Percentiles rank a stretch among this genome's conserved stretches.
These are phyloP conservation scores for Catotricha subobsoleta DNA, from an alignment of 2,888 invertebrate genomes.

Conservation along the genomic window DNA sequence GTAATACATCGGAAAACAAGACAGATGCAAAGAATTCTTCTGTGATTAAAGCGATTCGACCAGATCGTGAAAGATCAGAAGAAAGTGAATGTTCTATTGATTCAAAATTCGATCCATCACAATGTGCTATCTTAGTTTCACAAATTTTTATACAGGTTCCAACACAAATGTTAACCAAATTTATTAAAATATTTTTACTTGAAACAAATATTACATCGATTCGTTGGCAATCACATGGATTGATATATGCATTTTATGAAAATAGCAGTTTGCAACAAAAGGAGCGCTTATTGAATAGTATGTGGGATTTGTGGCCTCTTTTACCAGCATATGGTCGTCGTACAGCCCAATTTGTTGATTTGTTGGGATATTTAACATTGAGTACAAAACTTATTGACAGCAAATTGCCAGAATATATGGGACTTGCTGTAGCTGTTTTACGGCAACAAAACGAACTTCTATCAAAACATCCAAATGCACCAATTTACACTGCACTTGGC, in stretches of 20 bases:
- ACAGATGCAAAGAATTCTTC: slow-evolving; percentile 7
- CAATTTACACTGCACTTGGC: slow-evolving; percentile 76
- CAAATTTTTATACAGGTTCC: slow-evolving; percentile 46
- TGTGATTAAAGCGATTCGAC: slow-evolving; percentile 28
- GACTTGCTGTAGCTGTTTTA: slow-evolving; percentile 69
- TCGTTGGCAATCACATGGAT: slow-evolving; percentile 88
- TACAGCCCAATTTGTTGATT: slow-evolving; percentile 91
- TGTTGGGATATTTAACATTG: slow-evolving; percentile 85
- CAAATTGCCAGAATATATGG: slow-evolving; percentile 55
- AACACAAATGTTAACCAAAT: slow-evolving; percentile 35
- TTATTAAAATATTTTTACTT: slow-evolving; percentile 76
- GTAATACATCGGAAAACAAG: slow-evolving; percentile 26
- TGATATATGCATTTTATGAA: slow-evolving; percentile 67
- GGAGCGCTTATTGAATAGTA: slow-evolving; percentile 55
- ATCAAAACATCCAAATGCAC: slow-evolving; percentile 84
- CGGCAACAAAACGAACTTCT: slow-evolving; percentile 77
- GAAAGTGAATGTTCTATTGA: slow-evolving; percentile 40
- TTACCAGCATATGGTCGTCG: slow-evolving; percentile 81
- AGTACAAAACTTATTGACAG: slow-evolving; percentile 55
- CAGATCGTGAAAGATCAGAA: slow-evolving; percentile 47
- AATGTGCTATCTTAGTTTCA: slow-evolving; percentile 47
- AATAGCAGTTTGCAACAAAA: slow-evolving; percentile 64
- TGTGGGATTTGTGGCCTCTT: slow-evolving; percentile 86
- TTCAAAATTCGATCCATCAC: slow-evolving; percentile 45
- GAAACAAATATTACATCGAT: slow-evolving; percentile 86